Percentiles rank a stretch among this genome's conserved stretches.
Evolutionary conservation across 2,797 vertebrate species (phyloP).

Genomic region (Schizopygopsis malacanthus): DNA sequence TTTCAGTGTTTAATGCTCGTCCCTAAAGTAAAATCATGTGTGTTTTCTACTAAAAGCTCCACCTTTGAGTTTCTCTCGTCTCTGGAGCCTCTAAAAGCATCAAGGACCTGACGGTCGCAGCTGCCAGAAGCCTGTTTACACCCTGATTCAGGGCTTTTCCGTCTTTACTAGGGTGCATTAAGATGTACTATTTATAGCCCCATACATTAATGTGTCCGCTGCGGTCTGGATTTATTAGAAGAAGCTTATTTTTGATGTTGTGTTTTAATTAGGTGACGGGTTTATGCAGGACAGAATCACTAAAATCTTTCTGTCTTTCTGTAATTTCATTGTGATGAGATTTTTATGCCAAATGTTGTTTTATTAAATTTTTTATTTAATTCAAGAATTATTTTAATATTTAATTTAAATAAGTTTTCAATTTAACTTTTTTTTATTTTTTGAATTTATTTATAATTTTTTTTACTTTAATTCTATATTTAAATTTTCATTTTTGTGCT

Average conservation of each 20-base stretch:
- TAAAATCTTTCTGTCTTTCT: background rate
- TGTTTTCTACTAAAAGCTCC: background rate
- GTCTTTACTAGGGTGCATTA: slow-evolving; percentile 3
- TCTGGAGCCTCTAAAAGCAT: slow-evolving; percentile 6
- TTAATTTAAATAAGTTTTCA: background rate
- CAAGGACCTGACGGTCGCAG: background rate
- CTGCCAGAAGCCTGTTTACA: slow-evolving; percentile 5
- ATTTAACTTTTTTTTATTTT: too few species aligned
- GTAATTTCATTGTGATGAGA: background rate
- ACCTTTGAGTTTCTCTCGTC: background rate
- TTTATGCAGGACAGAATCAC: background rate
- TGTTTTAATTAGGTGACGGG: background rate
- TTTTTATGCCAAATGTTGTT: background rate
- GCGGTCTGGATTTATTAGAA: slow-evolving; percentile 3
- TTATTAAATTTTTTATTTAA: background rate
- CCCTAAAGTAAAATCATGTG: background rate
- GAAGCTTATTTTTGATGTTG: background rate
- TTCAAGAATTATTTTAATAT: background rate
- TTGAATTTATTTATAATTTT: background rate
- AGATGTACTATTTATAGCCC: slow-evolving; percentile 28
- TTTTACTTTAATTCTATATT: background rate
- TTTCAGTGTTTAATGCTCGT: background rate
- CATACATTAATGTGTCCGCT: background rate
- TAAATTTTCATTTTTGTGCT: background rate
- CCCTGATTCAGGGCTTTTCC: slow-evolving; percentile 5